A percentile compares a stretch with the other conserved stretches of the same genome.
These are phyloP conservation scores for Pycnonotus jocosus DNA, from an alignment of 2,113 vertebrate genomes.

Conservation along the genomic window DNA sequence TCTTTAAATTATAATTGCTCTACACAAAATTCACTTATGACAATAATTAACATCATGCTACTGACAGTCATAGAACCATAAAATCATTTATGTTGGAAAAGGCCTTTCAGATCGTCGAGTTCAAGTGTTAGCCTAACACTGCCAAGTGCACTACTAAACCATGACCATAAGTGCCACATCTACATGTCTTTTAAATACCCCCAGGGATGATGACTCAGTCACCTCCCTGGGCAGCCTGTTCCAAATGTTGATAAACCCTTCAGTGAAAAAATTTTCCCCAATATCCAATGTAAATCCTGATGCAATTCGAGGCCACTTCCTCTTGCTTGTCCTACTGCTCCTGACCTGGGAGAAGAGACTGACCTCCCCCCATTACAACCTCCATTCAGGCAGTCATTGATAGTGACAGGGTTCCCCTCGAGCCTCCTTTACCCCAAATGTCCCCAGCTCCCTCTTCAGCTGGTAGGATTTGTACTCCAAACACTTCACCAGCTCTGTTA, in stretches of 20 bases:
- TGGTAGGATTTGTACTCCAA: background rate
- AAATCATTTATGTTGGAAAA: background rate
- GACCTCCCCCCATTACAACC: background rate
- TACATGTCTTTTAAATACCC: background rate
- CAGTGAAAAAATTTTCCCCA: background rate
- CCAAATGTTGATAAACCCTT: background rate
- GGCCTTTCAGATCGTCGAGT: background rate
- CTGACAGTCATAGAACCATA: background rate
- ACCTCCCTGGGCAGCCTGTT: background rate
- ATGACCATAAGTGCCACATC: background rate
- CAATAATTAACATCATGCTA: background rate
- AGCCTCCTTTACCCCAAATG: background rate
- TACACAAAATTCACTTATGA: background rate
- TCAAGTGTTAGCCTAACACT: background rate
- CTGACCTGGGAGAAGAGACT: background rate
- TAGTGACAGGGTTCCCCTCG: rapidly evolving
- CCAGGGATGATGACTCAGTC: background rate
- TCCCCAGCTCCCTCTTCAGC: background rate
- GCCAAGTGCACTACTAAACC: background rate
- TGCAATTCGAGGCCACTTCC: background rate
- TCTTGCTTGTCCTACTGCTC: background rate
- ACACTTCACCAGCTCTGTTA: background rate
- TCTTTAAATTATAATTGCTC: background rate
- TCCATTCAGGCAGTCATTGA: background rate
- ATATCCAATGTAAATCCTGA: background rate